Percentiles rank a stretch among this genome's conserved stretches.
Evolutionary conservation across 2,797 vertebrate genomes (phyloP).

Genomic region (Pseudotriccus pelzelni): DNA sequence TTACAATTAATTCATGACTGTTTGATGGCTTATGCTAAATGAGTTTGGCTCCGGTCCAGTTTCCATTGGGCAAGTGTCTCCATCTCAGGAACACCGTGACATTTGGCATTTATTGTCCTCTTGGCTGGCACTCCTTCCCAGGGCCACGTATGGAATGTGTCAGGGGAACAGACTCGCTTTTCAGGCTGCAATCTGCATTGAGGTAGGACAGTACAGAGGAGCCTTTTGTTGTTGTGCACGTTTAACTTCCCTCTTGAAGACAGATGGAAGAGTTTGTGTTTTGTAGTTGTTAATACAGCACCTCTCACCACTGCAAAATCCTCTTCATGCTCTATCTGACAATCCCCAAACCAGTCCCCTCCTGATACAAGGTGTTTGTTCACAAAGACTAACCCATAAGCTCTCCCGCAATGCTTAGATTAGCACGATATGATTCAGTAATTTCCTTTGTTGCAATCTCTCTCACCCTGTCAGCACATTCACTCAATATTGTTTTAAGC

Average conservation of each 20-base stretch:
- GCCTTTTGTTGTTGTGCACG: not conserved
- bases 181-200: not conserved
- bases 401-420: not conserved
- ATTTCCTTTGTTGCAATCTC: conserved; percentile 28
- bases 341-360: not conserved
- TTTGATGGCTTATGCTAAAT: conserved; percentile 48
- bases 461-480: conserved; percentile 22
- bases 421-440: not conserved
- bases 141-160: not conserved
- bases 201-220: not conserved
- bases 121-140: conserved; percentile 19
- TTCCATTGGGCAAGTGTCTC: conserved; percentile 39
- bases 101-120: conserved; percentile 51
- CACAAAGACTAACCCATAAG: not conserved
- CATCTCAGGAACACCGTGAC: not conserved
- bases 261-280: not conserved
- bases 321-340: not conserved
- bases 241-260: not conserved
- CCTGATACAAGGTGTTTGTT: not conserved
- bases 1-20: conserved; percentile 52
- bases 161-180: conserved; percentile 3
- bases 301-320: not conserved
- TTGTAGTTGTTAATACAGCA: not conserved
- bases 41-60: conserved; percentile 52
- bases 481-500: not conserved